A percentile compares a stretch with the other conserved stretches of the same genome.
Conservation (phyloP, 2,888 invertebrate species). For the Drosophila crucigera region DNA sequence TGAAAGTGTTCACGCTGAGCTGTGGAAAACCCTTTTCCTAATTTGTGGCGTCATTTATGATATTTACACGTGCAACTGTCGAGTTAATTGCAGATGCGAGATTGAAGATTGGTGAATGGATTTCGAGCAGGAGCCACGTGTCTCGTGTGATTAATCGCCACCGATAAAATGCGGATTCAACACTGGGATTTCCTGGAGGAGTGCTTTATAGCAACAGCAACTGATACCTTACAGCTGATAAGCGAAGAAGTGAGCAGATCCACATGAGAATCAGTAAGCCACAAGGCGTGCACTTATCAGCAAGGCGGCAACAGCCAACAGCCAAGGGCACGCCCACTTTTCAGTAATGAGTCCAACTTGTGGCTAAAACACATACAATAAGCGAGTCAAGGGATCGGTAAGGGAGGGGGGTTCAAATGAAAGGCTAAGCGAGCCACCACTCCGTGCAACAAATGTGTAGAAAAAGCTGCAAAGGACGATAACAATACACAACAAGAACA, state of each 20-base stretch:
- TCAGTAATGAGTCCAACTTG: slow-evolving; percentile 42
- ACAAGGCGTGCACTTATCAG: slow-evolving; percentile 69
- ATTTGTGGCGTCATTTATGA: slow-evolving; percentile 9
- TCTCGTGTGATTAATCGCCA: slow-evolving; percentile 32
- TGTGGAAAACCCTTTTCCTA: slow-evolving; percentile 19
- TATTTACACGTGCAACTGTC: slow-evolving; percentile 32
- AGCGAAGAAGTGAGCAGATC: slow-evolving; percentile 21
- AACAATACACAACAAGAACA: slow-evolving; percentile 43
- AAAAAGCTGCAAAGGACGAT: slow-evolving; percentile 34
- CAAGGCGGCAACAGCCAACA: slow-evolving; percentile 50
- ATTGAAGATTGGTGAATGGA: slow-evolving; percentile 7
- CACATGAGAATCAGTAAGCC: slow-evolving; percentile 53
- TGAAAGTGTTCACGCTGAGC: slow-evolving; percentile 21
- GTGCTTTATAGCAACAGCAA: slow-evolving; percentile 18
- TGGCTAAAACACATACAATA: slow-evolving; percentile 7
- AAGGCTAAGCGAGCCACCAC: slow-evolving; percentile 40
- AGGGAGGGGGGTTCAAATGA: background rate
- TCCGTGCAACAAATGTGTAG: slow-evolving; percentile 49
- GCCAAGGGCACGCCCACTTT: slow-evolving; percentile 28
- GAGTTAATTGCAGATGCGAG: background rate
- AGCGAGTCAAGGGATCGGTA: background rate
- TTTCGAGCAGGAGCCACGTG: slow-evolving; percentile 19
- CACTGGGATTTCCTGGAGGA: background rate
- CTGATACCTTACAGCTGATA: slow-evolving; percentile 52
- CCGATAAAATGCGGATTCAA: slow-evolving; percentile 45